These are phyloP conservation scores for Oscheius sp. DNA, from an alignment of 2,888 invertebrate genomes.

Conservation along the genomic window DNA sequence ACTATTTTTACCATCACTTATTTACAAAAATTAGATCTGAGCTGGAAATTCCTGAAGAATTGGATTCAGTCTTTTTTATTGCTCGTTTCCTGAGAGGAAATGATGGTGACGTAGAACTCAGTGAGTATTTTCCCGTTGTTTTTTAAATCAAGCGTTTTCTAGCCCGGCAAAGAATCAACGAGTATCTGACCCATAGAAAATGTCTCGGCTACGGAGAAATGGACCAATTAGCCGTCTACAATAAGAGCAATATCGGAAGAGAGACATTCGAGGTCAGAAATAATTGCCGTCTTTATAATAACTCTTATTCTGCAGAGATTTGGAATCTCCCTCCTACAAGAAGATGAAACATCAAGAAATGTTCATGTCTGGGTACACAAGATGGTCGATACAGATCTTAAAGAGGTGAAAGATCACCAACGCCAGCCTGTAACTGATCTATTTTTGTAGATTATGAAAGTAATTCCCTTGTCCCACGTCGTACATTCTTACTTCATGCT, in stretches of 20 bases:
- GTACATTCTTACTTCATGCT: conserved; percentile 68
- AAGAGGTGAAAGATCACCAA: conserved; percentile 53
- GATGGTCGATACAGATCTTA: conserved; percentile 67
- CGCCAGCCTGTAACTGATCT: neutral
- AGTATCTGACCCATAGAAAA: conserved; percentile 49
- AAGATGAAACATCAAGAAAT: conserved; percentile 58
- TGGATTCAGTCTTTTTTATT: conserved; percentile 64
- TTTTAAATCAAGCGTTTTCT: neutral
- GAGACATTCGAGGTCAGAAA: conserved; percentile 58
- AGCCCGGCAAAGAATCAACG: conserved; percentile 38
- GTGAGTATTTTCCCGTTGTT: conserved; percentile 4
- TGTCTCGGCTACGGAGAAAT: conserved; percentile 56
- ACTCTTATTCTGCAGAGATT: conserved; percentile 54
- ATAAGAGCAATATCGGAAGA: conserved; percentile 51
- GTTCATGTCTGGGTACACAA: conserved; percentile 68
- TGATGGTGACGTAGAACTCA: conserved; percentile 57
- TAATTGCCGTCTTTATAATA: neutral
- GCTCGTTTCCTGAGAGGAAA: conserved; percentile 59
- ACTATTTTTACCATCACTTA: neutral
- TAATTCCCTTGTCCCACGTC: conserved; percentile 66
- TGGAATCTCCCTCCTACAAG: conserved; percentile 61
- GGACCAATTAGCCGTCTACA: conserved; percentile 54
- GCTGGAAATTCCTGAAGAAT: conserved; percentile 46
- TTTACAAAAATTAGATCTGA: conserved; percentile 9
- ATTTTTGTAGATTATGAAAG: conserved; percentile 58